Conservation (phyloP, 2,113 vertebrate genomes). For the Hirundichthys speculiger region DNA sequence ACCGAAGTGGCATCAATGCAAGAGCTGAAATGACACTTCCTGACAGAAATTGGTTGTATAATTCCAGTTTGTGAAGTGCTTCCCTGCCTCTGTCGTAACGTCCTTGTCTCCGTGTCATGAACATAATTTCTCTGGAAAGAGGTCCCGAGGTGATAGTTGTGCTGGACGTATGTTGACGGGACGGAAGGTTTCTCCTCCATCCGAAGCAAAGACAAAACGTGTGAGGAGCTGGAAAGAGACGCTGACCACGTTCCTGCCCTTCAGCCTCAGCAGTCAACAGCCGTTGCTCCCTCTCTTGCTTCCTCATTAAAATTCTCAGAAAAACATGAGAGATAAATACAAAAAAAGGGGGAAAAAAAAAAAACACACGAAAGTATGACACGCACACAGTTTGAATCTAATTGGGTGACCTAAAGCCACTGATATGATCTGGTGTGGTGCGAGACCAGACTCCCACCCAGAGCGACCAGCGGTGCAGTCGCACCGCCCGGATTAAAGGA, state of each 20-base stretch:
- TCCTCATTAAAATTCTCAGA: conserved; percentile 48
- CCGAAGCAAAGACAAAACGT: not conserved
- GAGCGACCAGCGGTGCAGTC: conserved; percentile 32
- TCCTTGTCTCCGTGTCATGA: too few species aligned
- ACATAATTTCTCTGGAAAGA: too few species aligned
- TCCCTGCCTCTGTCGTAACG: too few species aligned
- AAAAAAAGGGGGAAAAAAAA: too few species aligned
- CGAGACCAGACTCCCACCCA: conserved; percentile 53
- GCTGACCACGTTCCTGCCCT: conserved; percentile 21
- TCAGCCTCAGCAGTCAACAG: conserved; percentile 2
- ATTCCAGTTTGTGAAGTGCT: too few species aligned
- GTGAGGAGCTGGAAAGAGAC: conserved; percentile 20
- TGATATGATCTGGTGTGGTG: conserved; percentile 70
- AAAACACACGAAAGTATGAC: conserved; percentile 9
- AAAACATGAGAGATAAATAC: conserved; percentile 29
- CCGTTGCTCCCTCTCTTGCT: conserved; percentile 11
- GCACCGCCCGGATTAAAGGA: conserved; percentile 32
- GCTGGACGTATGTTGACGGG: too few species aligned
- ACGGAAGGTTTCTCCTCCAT: too few species aligned
- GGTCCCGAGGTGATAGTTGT: too few species aligned
- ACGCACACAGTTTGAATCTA: conserved; percentile 49
- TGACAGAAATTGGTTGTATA: too few species aligned
- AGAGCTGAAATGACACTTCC: too few species aligned
- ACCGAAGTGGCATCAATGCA: too few species aligned
- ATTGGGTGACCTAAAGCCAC: conserved; percentile 60